Evolutionary conservation across 2,888 invertebrate genomes (phyloP).

Genomic region (Brachyptera risi): DNA sequence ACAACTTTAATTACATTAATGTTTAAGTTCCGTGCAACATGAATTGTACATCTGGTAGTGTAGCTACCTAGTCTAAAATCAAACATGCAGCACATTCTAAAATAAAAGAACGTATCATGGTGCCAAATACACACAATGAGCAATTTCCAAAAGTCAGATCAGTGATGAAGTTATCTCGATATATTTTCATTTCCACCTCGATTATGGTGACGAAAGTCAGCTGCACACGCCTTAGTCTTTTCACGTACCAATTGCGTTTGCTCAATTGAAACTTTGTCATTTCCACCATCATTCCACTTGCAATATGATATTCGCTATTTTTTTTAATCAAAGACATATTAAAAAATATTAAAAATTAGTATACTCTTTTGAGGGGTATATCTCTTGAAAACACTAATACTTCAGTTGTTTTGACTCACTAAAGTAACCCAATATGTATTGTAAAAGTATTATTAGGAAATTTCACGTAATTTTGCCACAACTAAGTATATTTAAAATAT

Average conservation of each 20-base stretch:
- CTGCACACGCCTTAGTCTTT: too few species aligned
- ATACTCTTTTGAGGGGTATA: too few species aligned
- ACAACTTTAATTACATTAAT: too few species aligned
- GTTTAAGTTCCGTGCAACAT: too few species aligned
- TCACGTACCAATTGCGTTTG: slow-evolving; percentile 27
- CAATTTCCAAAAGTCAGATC: neutral
- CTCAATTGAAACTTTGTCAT: slow-evolving; percentile 24
- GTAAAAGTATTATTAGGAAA: neutral
- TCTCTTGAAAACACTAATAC: too few species aligned
- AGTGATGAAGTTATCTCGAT: neutral
- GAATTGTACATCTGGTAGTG: too few species aligned
- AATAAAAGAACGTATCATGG: slow-evolving; percentile 17
- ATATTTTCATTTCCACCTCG: neutral
- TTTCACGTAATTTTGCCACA: neutral
- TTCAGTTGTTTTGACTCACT: too few species aligned
- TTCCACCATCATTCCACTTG: slow-evolving; percentile 29
- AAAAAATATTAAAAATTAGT: too few species aligned
- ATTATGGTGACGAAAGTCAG: neutral
- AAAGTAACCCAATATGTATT: neutral
- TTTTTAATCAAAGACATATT: too few species aligned
- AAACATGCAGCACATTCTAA: slow-evolving; percentile 26
- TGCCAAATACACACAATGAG: slow-evolving; percentile 21
- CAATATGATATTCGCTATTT: slow-evolving; percentile 29
- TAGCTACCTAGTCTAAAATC: neutral
- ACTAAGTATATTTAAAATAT: too few species aligned